Percentiles rank a stretch among this genome's conserved stretches.
Evolutionary conservation across 2,888 invertebrate species (phyloP).

Genomic region (Amphipyra tragopoginis): DNA sequence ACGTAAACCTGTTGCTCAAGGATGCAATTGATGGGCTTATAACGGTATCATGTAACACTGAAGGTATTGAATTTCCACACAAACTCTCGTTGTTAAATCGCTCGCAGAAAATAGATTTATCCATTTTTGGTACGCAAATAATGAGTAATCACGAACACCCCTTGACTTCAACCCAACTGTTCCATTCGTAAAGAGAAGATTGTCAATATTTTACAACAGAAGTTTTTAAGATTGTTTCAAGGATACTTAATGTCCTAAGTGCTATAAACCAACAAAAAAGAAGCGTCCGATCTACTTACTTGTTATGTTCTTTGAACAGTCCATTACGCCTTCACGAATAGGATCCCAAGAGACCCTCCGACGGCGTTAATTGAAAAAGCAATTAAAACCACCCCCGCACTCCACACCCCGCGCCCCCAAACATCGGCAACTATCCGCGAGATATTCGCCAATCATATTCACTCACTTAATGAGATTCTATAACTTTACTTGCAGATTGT

Average conservation of each 20-base stretch:
- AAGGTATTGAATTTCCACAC: too few relatives aligned
- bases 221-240: background rate
- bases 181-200: too few relatives aligned
- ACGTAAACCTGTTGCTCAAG: too few relatives aligned
- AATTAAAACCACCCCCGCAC: conserved; percentile 73
- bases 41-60: too few relatives aligned
- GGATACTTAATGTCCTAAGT: background rate
- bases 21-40: too few relatives aligned
- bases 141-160: too few relatives aligned
- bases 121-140: too few relatives aligned
- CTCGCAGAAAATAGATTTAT: too few relatives aligned
- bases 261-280: background rate
- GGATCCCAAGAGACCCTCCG: conserved; percentile 68
- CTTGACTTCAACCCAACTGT: too few relatives aligned
- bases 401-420: conserved; percentile 49
- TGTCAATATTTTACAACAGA: too few relatives aligned
- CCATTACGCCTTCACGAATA: conserved; percentile 74
- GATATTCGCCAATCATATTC: conserved; percentile 65
- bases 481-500: conserved; percentile 44
- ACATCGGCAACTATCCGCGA: conserved; percentile 60
- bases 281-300: conserved; percentile 38
- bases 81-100: too few relatives aligned
- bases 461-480: conserved; percentile 58
- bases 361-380: conserved; percentile 84
- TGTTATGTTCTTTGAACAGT: conserved; percentile 65